A percentile compares a stretch with the other conserved stretches of the same genome.
Evolutionary conservation across 2,888 invertebrate genomes (phyloP).

Genomic region (Leptogaster cylindrica): DNA sequence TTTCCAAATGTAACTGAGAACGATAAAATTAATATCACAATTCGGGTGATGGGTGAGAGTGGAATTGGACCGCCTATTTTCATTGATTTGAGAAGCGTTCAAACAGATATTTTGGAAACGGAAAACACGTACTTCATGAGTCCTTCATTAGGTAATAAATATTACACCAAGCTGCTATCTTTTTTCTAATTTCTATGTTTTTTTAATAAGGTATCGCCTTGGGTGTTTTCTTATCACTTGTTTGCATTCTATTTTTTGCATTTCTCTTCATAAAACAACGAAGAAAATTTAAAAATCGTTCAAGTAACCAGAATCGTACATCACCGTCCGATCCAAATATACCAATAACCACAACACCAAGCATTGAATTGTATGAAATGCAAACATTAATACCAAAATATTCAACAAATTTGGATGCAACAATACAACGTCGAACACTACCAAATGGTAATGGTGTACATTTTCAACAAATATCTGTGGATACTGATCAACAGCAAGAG

Average conservation of each 20-base stretch:
- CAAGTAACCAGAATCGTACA: conserved; percentile 54
- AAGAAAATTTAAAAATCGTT: conserved; percentile 56
- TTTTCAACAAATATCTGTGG: neutral
- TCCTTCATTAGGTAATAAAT: conserved; percentile 52
- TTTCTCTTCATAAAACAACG: conserved; percentile 57
- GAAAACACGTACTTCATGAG: conserved; percentile 51
- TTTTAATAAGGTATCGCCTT: conserved; percentile 54
- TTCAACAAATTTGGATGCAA: conserved; percentile 12
- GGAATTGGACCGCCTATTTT: conserved; percentile 60
- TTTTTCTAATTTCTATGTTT: too few species aligned
- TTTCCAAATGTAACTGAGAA: conserved; percentile 60
- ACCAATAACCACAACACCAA: conserved; percentile 50
- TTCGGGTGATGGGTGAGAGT: conserved; percentile 59
- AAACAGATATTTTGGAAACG: conserved; percentile 48
- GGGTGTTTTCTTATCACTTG: conserved; percentile 55
- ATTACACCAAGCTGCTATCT: too few species aligned
- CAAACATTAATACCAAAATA: conserved; percentile 59
- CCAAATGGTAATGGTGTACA: conserved; percentile 54
- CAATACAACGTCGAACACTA: conserved; percentile 45
- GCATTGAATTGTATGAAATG: conserved; percentile 61
- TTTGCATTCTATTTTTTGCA: conserved; percentile 57
- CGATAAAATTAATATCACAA: conserved; percentile 59
- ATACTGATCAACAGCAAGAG: conserved; percentile 8
- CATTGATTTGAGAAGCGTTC: conserved; percentile 54
- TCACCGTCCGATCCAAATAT: conserved; percentile 51